phyloP scores from a whole-genome alignment of 2,888 invertebrate species.

The Scelioninae gen. 1 region DNA sequence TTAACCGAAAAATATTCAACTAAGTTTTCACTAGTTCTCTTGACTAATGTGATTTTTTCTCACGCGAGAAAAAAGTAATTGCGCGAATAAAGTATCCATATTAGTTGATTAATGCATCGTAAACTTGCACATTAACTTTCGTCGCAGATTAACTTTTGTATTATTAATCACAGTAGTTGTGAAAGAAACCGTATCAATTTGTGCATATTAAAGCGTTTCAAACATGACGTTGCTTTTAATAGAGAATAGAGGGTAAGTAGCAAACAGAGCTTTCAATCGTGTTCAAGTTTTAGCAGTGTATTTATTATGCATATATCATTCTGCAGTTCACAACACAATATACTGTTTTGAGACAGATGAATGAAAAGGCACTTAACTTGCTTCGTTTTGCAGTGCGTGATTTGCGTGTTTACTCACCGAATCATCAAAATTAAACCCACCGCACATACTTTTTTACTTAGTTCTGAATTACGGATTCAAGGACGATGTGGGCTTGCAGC shows the following conservation, averaged over 20 bases:
- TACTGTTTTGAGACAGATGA: slow-evolving; percentile 31
- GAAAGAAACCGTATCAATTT: slow-evolving; percentile 21
- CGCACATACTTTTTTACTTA: slow-evolving; percentile 35
- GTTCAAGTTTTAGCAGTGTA: slow-evolving; percentile 33
- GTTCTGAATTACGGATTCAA: slow-evolving; percentile 10
- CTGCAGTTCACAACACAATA: slow-evolving; percentile 16
- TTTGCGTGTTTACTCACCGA: slow-evolving; percentile 20
- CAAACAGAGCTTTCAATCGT: slow-evolving; percentile 16
- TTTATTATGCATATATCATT: slow-evolving; percentile 49
- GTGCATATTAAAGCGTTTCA: slow-evolving; percentile 16
- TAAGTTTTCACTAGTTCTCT: too few relatives aligned
- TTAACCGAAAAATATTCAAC: too few relatives aligned
- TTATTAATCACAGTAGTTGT: slow-evolving; percentile 11
- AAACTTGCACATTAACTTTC: not conserved
- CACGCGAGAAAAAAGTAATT: too few relatives aligned
- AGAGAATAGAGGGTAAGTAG: slow-evolving; percentile 21
- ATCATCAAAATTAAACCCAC: slow-evolving; percentile 18
- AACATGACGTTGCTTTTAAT: slow-evolving; percentile 37
- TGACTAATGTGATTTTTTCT: too few relatives aligned
- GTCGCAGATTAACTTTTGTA: not conserved
- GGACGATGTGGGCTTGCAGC: not conserved
- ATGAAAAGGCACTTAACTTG: slow-evolving; percentile 35
- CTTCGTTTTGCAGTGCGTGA: slow-evolving; percentile 1
- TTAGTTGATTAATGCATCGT: not conserved
- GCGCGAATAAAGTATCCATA: too few relatives aligned